Evolutionary conservation across 2,888 invertebrate genomes (phyloP), one percentile per base, ranked within the genome.

Genomic region (Oxytorus armatus): DNA sequence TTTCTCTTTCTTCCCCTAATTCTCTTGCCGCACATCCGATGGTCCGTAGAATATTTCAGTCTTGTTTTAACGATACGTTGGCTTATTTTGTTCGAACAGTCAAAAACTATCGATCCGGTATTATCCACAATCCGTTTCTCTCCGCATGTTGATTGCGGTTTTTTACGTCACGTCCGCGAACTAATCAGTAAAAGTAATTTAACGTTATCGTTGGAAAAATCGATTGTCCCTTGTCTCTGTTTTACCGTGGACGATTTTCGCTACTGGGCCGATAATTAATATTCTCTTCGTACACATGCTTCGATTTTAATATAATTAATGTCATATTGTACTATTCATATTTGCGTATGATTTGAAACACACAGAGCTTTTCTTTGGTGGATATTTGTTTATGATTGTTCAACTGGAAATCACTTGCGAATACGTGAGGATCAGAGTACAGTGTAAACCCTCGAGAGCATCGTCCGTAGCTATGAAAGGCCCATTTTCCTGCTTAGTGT

Each of bases 401-500:
- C 16, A 23, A 16, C 14, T 1, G n/a, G 18, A 39, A 11, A 4
- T 66, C 8, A 25, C 23, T 51, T 39, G 21, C n/a, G 18, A 21
- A 39, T 18, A 57, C 36, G n/a, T 18, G n/a, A 18, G 18, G 57
- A 36, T 21, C 18, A 3, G 61, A 3, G 61, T 63, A 33, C 23
- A 42, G 61, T 3, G 14, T 2, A 44, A 49, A 21, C 16, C 42
- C 65, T 44, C n/a, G 49, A 39, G 49, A 11, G 47, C 33, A 29
- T 69, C 55, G 44, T 23, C 65, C 68, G 39, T 65, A 57, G 69
- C 65, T 70, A 70, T 49, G 69, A 65, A 14, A 49, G 29, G 5
- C 33, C 75, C 79, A 79, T 75, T 75, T 78, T 33, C 10, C n/a
- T 36, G 25, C 21, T 25, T 51, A 16, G 57, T 16, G 44, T n/a